A percentile compares a stretch with the other conserved stretches of the same genome.
Evolutionary conservation across 2,113 vertebrate genomes (phyloP).

Genomic region (Silurus asotus): DNA sequence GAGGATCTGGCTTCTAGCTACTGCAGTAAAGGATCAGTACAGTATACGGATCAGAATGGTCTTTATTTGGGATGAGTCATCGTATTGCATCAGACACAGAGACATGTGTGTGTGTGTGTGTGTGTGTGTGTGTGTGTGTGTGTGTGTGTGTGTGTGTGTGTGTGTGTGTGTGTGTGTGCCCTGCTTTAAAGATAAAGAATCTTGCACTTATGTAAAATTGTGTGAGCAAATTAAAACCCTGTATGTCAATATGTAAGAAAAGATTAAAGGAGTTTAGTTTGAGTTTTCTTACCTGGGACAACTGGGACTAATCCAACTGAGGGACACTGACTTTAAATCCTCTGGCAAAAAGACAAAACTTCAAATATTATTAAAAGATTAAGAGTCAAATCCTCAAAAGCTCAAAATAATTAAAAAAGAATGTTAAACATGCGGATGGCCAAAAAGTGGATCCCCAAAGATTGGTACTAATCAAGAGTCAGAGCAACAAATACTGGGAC

Average conservation of each 20-base stretch:
- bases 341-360: background rate
- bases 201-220: background rate
- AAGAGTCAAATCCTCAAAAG: background rate
- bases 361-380: background rate
- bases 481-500: background rate
- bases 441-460: background rate
- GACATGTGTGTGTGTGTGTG: background rate
- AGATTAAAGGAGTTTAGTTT: too few species aligned
- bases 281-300: background rate
- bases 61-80: conserved; percentile 16
- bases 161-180: background rate
- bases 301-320: background rate
- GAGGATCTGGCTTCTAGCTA: conserved; percentile 29
- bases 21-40: conserved; percentile 28
- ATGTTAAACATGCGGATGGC: too few species aligned
- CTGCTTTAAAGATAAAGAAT: background rate
- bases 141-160: background rate
- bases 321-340: background rate
- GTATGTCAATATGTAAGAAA: too few species aligned
- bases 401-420: background rate
- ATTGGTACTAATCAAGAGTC: background rate
- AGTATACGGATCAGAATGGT: conserved; percentile 21
- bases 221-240: background rate
- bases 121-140: background rate
- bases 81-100: background rate